These are phyloP conservation scores for Melinaea menophilus DNA, from an alignment of 2,888 invertebrate species.

Conservation along the genomic window DNA sequence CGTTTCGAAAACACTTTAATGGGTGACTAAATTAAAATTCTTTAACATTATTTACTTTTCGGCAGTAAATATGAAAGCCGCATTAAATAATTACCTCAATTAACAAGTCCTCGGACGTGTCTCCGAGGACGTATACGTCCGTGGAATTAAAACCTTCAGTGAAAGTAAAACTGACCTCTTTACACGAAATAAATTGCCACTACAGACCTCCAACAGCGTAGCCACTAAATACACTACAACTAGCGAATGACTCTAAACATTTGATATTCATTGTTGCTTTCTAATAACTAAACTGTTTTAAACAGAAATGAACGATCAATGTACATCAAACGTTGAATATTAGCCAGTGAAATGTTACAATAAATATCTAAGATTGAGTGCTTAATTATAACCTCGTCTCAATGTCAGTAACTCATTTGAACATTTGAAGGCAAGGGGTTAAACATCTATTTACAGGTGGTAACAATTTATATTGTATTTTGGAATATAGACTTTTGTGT, in stretches of 20 bases:
- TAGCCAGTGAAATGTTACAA: constrained; percentile 7
- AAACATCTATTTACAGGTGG: constrained; percentile 10
- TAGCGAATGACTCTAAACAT: neutral
- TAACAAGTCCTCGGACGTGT: constrained; percentile 18
- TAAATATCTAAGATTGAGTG: constrained; percentile 34
- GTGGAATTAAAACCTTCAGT: constrained; percentile 37
- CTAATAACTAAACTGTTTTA: neutral
- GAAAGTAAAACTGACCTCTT: constrained; percentile 35
- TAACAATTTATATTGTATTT: constrained; percentile 5
- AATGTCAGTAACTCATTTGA: constrained; percentile 37
- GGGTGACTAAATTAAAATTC: constrained; percentile 17
- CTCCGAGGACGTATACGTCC: constrained; percentile 27
- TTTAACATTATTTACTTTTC: constrained; percentile 8
- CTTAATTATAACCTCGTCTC: constrained; percentile 39
- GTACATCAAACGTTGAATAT: constrained; percentile 6
- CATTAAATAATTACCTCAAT: constrained; percentile 29
- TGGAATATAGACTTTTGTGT: constrained; percentile 4
- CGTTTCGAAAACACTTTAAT: constrained; percentile 3
- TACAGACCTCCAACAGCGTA: constrained; percentile 29
- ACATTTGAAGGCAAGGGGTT: constrained; percentile 19
- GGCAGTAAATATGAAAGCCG: constrained; percentile 15
- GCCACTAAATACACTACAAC: constrained; percentile 12
- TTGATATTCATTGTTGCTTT: constrained; percentile 15
- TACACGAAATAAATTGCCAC: constrained; percentile 32
- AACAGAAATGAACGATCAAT: constrained; percentile 9